Percentiles rank a stretch among this genome's conserved stretches.
Conservation (phyloP, 2,888 invertebrate species). For the Acleris cristana region DNA sequence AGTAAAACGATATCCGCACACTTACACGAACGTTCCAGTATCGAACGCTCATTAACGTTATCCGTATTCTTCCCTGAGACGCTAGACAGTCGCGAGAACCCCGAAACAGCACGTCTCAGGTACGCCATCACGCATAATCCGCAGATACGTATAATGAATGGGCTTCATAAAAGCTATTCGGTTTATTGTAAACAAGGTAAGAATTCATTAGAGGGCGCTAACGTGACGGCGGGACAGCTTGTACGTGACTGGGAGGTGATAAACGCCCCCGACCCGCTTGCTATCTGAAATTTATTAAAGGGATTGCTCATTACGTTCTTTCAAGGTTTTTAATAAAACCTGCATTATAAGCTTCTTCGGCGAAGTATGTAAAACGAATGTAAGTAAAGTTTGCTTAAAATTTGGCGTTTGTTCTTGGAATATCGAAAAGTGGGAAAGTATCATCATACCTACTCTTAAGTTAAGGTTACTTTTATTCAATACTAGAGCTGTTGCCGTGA, state of each 20-base stretch:
- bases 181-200: slow-evolving; percentile 76
- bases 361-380: not conserved
- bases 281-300: slow-evolving; percentile 38
- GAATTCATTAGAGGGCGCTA: slow-evolving; percentile 69
- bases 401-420: no score
- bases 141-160: slow-evolving; percentile 68
- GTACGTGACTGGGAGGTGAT: slow-evolving; percentile 73
- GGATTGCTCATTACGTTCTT: slow-evolving; percentile 35
- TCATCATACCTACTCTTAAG: no score
- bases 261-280: slow-evolving; percentile 41
- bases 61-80: slow-evolving; percentile 22
- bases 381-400: no score
- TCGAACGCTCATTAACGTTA: slow-evolving; percentile 4
- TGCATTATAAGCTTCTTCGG: slow-evolving; percentile 27
- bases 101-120: slow-evolving; percentile 65
- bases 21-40: not conserved
- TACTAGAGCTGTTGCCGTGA: no score
- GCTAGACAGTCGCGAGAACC: slow-evolving; percentile 47
- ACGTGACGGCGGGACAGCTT: slow-evolving; percentile 52
- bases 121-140: slow-evolving; percentile 70
- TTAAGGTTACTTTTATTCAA: no score
- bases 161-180: slow-evolving; percentile 71
- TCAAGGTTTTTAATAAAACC: slow-evolving; percentile 37
- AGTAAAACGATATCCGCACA: no score
- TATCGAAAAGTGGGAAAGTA: no score